Percentiles rank a stretch among this genome's conserved stretches.
Conservation (phyloP, 2,797 vertebrate genomes). For the Perodicticus potto region DNA sequence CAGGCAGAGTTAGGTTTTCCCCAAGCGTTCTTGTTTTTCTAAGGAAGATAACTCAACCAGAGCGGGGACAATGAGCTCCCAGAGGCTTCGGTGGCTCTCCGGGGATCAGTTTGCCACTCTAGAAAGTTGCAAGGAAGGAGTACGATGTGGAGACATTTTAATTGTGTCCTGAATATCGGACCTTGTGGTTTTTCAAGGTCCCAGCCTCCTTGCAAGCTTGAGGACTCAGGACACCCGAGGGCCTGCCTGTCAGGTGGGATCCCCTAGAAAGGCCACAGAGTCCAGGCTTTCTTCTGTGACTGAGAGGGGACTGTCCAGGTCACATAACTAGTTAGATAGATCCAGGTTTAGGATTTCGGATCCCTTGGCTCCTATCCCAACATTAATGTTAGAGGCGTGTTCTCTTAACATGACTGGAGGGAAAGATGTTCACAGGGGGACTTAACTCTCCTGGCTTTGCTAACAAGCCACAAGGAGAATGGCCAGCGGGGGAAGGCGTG, state of each 20-base stretch:
- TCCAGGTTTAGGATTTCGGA: background rate
- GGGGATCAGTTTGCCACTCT: background rate
- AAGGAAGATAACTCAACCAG: slow-evolving; percentile 15
- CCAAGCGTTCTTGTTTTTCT: slow-evolving; percentile 45
- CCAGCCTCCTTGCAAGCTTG: background rate
- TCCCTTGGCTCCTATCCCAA: background rate
- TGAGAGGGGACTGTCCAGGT: background rate
- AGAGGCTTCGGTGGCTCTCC: slow-evolving; percentile 38
- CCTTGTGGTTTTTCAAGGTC: slow-evolving; percentile 30
- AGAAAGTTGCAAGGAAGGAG: slow-evolving; percentile 13
- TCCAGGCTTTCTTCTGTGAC: background rate
- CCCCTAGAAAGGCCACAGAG: background rate
- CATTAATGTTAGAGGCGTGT: background rate
- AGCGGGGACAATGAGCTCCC: background rate
- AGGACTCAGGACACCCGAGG: background rate
- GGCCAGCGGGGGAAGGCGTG: background rate
- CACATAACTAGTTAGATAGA: background rate
- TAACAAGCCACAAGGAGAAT: background rate
- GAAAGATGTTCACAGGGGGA: background rate
- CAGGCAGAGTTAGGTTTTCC: slow-evolving; percentile 9
- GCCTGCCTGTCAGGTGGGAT: background rate
- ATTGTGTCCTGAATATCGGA: slow-evolving; percentile 64
- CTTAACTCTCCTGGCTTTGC: background rate
- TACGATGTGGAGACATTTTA: background rate
- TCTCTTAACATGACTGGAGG: background rate